Conservation (phyloP, 2,888 invertebrate genomes). For the Melipona beecheii region DNA sequence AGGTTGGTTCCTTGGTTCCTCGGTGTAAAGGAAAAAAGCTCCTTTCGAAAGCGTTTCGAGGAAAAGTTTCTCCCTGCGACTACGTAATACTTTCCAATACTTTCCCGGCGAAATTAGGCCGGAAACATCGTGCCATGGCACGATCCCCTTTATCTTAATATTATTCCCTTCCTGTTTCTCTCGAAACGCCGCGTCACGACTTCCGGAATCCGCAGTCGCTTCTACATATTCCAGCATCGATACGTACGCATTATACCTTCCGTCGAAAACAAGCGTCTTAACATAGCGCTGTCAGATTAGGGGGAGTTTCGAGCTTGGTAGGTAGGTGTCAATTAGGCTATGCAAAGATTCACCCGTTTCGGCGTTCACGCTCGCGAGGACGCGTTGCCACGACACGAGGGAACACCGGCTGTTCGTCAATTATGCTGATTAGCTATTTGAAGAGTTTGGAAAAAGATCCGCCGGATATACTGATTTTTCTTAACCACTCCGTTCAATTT, state of each 20-base stretch:
- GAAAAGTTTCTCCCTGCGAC: neutral
- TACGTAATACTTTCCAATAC: neutral
- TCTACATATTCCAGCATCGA: slow-evolving; percentile 36
- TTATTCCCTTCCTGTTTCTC: slow-evolving; percentile 44
- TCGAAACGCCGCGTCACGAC: slow-evolving; percentile 24
- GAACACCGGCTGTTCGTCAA: slow-evolving; percentile 58
- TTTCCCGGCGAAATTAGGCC: slow-evolving; percentile 28
- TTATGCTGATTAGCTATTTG: slow-evolving; percentile 60
- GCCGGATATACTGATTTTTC: slow-evolving; percentile 1
- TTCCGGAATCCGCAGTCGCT: slow-evolving; percentile 43
- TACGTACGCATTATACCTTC: slow-evolving; percentile 49
- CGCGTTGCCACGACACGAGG: neutral
- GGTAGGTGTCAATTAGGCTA: slow-evolving; percentile 67
- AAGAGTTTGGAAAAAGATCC: neutral
- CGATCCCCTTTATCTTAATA: slow-evolving; percentile 16
- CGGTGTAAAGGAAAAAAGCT: neutral
- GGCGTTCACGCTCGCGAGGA: slow-evolving; percentile 20
- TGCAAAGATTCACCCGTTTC: slow-evolving; percentile 52
- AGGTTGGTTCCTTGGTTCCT: too few relatives aligned
- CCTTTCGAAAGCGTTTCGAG: neutral
- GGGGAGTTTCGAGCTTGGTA: slow-evolving; percentile 43
- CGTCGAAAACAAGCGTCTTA: slow-evolving; percentile 50
- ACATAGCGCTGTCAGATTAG: slow-evolving; percentile 57
- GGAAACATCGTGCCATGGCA: slow-evolving; percentile 25
- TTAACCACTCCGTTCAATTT: neutral